Percentiles rank a stretch among this genome's conserved stretches.
Evolutionary conservation across 2,888 invertebrate species (phyloP).

Genomic region (Drosophila yooni): DNA sequence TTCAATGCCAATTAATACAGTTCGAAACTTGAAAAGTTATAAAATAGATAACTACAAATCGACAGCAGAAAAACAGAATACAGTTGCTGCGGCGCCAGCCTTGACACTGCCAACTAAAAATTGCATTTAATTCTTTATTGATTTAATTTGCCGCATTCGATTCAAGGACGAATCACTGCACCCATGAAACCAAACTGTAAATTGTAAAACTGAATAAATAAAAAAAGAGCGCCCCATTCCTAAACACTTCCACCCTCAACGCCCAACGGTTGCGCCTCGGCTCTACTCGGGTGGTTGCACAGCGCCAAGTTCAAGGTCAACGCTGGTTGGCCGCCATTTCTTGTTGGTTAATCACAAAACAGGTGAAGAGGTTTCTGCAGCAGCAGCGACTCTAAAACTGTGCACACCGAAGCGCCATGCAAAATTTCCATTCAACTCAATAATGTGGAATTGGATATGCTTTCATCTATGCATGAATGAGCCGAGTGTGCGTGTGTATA

Average conservation of each 20-base stretch:
- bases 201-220: background rate
- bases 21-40: background rate
- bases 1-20: background rate
- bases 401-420: constrained; percentile 10
- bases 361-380: constrained; percentile 20
- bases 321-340: constrained; percentile 1
- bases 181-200: background rate
- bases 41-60: background rate
- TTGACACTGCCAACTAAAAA: constrained; percentile 44
- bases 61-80: background rate
- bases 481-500: background rate
- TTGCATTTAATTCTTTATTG: constrained; percentile 70
- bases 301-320: constrained; percentile 70
- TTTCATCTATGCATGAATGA: constrained; percentile 33
- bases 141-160: constrained; percentile 62
- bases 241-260: constrained; percentile 1
- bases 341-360: constrained; percentile 26
- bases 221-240: background rate
- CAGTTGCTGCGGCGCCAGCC: constrained; percentile 21
- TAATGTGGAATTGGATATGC: constrained; percentile 47
- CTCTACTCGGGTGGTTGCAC: constrained; percentile 4
- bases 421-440: constrained; percentile 40
- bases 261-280: background rate
- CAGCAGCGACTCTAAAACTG: constrained; percentile 44
- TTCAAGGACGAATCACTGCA: constrained; percentile 36